Evolutionary conservation across 1,140 invertebrate genomes (phyloP).

Genomic region (Penaeus japonicus): DNA sequence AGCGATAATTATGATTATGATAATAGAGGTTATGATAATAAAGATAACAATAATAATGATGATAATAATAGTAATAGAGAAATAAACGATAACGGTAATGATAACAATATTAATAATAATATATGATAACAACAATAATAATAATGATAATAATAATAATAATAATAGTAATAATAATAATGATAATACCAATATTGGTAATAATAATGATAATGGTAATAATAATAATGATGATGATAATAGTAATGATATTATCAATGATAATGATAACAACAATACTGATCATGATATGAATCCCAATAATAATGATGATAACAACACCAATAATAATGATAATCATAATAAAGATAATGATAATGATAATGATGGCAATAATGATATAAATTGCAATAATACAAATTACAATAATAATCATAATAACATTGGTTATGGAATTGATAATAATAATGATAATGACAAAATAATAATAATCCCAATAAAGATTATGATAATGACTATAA

Average conservation of each 20-base stretch:
- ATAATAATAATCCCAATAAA: too few species aligned
- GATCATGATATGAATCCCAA: background rate
- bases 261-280: background rate
- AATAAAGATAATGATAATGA: background rate
- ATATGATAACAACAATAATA: background rate
- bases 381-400: background rate
- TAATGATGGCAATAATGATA: background rate
- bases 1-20: background rate
- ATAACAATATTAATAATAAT: background rate
- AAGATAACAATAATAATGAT: too few species aligned
- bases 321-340: constrained; percentile 6
- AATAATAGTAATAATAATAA: background rate
- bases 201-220: background rate
- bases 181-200: background rate
- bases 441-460: too few species aligned
- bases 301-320: background rate
- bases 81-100: background rate
- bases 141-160: background rate
- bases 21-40: too few species aligned
- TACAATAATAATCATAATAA: background rate
- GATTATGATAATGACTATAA: too few species aligned
- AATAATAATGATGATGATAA: background rate
- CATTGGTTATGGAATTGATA: too few species aligned
- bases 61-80: too few species aligned
- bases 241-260: background rate